Evolutionary conservation across 2,888 invertebrate genomes (phyloP), one percentile per base, ranked within the genome.

Genomic region (Drosophila austrosaltans): DNA sequence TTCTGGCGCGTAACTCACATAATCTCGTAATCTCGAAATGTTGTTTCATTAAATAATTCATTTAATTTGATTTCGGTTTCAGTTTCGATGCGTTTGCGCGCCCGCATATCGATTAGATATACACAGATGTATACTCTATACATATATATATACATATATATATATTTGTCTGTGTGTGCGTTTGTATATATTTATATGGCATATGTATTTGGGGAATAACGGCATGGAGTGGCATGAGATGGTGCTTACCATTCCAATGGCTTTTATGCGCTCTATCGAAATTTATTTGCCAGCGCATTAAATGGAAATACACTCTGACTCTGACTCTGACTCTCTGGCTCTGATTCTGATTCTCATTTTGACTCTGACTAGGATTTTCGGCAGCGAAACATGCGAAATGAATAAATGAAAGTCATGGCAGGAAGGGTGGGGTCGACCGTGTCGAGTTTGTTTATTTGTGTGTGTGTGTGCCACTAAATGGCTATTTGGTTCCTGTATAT

Each of bases 1-100:
- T 48, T 88, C 81, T 82, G 72, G 81, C 73, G 79, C 87, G 88
- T 86, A 77, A 78, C 87, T 88, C 90, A 89, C 90, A 85, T 86
- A 76, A 88, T 85, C 80, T 78, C 76, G 89, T 75, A 85, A 89
- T 82, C 82, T 83, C 76, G 71, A 69, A 77, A 48, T 83, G 84
- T 80, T 78, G 63, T 73, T 76, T 88, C 80, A 86, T 89, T 84
- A 89, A 89, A 84, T 86, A 84, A 84, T 84, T 89, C 75, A 85
- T 89, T 89, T 88, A 82, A 89, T 89, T 85, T 82, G 83, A 89
- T 89, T 85, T 81, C 69, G 69, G 57, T 56, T 72, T 64, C 40
- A 58, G 65, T 60, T 61, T 28, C n/a, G 36, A 25, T 56, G 12
- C 30, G n/a, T 16, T 53, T 72, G 54, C 44, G 48, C 54, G 48